Conservation (phyloP, 2,113 vertebrate species). For the Eonycteris spelaea region DNA sequence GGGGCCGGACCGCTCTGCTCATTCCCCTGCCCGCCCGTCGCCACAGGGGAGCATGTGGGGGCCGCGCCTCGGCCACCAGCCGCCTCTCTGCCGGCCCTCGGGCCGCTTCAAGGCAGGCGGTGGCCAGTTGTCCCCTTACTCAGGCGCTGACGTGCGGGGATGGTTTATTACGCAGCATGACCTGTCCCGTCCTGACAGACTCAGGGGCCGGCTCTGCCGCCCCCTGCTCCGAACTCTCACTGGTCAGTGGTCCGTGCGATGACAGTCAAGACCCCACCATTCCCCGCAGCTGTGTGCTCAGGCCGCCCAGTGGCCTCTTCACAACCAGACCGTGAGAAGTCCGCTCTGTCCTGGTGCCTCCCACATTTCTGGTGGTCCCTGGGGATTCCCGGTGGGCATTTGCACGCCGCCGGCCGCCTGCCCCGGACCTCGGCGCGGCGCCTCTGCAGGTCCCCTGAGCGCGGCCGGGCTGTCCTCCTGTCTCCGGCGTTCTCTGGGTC, state of each 20-base stretch:
- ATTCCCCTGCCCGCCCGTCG: too few relatives aligned
- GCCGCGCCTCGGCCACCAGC: neutral
- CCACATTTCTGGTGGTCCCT: neutral
- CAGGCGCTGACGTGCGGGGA: neutral
- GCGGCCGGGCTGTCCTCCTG: too few relatives aligned
- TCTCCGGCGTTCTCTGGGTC: fast-evolving
- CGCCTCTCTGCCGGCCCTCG: fast-evolving
- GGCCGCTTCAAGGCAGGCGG: fast-evolving
- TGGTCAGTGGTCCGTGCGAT: neutral
- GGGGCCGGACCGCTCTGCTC: too few relatives aligned
- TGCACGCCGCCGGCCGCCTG: fast-evolving
- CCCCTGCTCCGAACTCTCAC: neutral
- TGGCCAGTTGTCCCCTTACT: neutral
- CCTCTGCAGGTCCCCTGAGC: neutral
- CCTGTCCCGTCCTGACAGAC: neutral
- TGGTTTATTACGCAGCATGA: fast-evolving
- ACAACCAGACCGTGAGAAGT: neutral
- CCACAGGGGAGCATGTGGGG: too few relatives aligned
- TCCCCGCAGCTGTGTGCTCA: neutral
- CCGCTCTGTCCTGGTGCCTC: neutral
- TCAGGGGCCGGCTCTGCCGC: fast-evolving
- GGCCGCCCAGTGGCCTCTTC: neutral
- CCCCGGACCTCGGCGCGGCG: neutral
- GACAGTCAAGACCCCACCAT: neutral
- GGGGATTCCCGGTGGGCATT: neutral